Evolutionary conservation across 2,113 vertebrate genomes (phyloP).

Genomic region (Pyxicephalus adspersus): DNA sequence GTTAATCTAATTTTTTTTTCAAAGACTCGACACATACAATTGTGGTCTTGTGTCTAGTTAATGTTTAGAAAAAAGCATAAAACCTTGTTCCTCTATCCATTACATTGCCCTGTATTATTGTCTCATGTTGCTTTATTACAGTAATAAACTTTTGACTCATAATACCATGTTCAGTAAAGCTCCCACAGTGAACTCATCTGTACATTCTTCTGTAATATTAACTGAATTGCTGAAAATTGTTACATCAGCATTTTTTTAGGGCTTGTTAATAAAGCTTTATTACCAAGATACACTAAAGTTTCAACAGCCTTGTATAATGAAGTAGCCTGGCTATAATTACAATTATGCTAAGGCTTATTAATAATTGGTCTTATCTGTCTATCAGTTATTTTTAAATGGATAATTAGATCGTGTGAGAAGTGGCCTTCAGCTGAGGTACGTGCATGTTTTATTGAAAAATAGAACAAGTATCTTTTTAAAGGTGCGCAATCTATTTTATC

Average conservation of each 20-base stretch:
- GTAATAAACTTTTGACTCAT: constrained; percentile 77
- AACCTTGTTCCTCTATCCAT: constrained; percentile 52
- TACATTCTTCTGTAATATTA: constrained; percentile 74
- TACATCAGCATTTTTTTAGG: constrained; percentile 73
- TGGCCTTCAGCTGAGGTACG: constrained; percentile 65
- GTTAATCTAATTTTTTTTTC: too few relatives aligned
- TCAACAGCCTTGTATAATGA: constrained; percentile 75
- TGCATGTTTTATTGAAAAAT: constrained; percentile 65
- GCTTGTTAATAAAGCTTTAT: constrained; percentile 73
- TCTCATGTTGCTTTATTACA: constrained; percentile 75
- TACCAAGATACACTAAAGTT: constrained; percentile 69
- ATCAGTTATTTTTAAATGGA: constrained; percentile 69
- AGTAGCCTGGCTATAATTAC: constrained; percentile 75
- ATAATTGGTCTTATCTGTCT: constrained; percentile 70
- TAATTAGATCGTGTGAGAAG: constrained; percentile 67
- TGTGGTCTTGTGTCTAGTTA: neutral
- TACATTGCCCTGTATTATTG: constrained; percentile 63
- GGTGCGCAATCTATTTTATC: neutral
- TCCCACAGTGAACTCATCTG: constrained; percentile 73
- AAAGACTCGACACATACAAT: too few relatives aligned
- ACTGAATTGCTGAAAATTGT: constrained; percentile 71
- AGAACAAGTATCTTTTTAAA: neutral
- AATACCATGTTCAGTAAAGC: constrained; percentile 70
- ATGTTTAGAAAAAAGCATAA: neutral
- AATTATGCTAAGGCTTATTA: constrained; percentile 76